phyloP scores from a whole-genome alignment of 2,888 invertebrate species.

The Meloe dianella region DNA sequence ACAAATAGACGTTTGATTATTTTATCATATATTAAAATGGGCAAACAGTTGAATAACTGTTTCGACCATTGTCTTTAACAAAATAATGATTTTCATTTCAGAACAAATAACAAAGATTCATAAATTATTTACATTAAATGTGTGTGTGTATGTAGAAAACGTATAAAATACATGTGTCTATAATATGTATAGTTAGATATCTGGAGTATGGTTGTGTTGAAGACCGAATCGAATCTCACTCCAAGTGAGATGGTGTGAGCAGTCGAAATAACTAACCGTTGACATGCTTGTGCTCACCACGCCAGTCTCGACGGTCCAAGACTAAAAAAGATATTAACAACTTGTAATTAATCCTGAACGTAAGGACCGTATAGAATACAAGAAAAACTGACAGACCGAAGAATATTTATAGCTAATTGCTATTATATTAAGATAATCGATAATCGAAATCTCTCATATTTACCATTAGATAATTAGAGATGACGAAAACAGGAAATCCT shows the following conservation, averaged over 20 bases:
- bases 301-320: slow-evolving; percentile 19
- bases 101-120: not conserved
- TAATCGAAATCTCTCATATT: not conserved
- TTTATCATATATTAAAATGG: slow-evolving; percentile 13
- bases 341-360: slow-evolving; percentile 28
- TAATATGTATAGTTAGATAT: not conserved
- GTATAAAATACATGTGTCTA: slow-evolving; percentile 15
- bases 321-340: slow-evolving; percentile 27
- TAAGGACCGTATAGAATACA: not conserved
- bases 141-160: not conserved
- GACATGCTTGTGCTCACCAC: slow-evolving; percentile 27
- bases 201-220: slow-evolving; percentile 14
- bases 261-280: slow-evolving; percentile 32
- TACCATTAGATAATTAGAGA: not conserved
- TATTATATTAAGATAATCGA: not conserved
- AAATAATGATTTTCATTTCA: slow-evolving; percentile 19
- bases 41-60: not conserved
- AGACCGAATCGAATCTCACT: slow-evolving; percentile 29
- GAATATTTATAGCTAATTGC: slow-evolving; percentile 8
- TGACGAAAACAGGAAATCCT: not conserved
- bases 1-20: slow-evolving; percentile 32
- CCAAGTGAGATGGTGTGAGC: slow-evolving; percentile 25
- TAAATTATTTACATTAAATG: not conserved
- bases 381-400: not conserved
- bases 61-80: not conserved